These are phyloP conservation scores for Parapristionchus giblindavisi DNA, from an alignment of 2,888 invertebrate species.

Conservation along the genomic window DNA sequence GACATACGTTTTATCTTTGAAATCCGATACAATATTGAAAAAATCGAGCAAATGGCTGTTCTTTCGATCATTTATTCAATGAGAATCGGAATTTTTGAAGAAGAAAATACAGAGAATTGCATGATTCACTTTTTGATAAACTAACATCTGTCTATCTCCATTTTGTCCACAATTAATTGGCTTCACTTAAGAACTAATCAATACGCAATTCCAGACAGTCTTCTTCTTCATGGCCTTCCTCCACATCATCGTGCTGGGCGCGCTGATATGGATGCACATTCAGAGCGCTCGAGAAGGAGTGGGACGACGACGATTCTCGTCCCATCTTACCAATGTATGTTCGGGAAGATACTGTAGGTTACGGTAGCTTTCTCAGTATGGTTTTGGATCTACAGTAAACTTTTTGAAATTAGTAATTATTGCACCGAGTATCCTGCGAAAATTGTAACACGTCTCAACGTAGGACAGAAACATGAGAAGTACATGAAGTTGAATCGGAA, in stretches of 20 bases:
- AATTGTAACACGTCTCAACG: no score
- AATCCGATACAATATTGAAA: not conserved
- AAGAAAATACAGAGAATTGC: not conserved
- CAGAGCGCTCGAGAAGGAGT: slow-evolving; percentile 46
- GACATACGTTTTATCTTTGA: no score
- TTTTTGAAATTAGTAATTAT: no score
- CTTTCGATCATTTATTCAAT: no score
- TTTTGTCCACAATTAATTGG: no score
- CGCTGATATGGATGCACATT: slow-evolving; percentile 55
- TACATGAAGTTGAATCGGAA: no score
- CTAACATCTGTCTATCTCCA: no score
- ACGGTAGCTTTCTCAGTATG: no score
- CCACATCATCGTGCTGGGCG: slow-evolving; percentile 44
- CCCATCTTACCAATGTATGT: not conserved
- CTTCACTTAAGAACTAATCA: not conserved
- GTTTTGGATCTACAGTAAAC: no score
- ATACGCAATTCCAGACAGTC: slow-evolving; percentile 2
- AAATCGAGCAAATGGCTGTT: not conserved
- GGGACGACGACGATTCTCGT: slow-evolving; percentile 32
- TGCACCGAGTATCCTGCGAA: no score
- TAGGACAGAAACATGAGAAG: no score
- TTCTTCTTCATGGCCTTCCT: slow-evolving; percentile 40
- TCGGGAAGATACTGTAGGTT: no score
- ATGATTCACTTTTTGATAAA: not conserved
- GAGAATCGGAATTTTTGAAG: not conserved